Conservation (phyloP, 2,797 vertebrate species). For the Amniataba percoides region DNA sequence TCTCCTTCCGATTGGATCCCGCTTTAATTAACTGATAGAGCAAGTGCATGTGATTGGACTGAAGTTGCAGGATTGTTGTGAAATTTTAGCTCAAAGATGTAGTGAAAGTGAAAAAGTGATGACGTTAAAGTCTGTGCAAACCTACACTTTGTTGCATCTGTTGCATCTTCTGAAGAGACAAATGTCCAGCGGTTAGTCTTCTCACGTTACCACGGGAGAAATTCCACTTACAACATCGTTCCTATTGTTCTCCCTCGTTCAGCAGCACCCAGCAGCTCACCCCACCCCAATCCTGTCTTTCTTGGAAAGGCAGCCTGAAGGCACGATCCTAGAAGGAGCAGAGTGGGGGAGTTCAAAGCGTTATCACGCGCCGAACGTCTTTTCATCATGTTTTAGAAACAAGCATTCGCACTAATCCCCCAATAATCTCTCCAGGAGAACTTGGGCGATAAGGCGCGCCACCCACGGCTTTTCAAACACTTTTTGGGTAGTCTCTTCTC, state of each 20-base stretch:
- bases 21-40: slow-evolving; percentile 83
- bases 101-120: background rate
- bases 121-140: background rate
- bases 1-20: slow-evolving; percentile 75
- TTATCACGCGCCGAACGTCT: slow-evolving; percentile 85
- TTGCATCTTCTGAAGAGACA: slow-evolving; percentile 38
- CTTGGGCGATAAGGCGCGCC: slow-evolving; percentile 85
- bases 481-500: slow-evolving; percentile 81
- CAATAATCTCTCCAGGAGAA: slow-evolving; percentile 90
- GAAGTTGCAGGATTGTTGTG: slow-evolving; percentile 68
- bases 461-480: slow-evolving; percentile 87
- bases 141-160: slow-evolving; percentile 34
- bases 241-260: slow-evolving; percentile 54
- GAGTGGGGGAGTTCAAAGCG: slow-evolving; percentile 87
- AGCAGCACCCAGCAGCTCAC: slow-evolving; percentile 52
- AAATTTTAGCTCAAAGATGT: slow-evolving; percentile 45
- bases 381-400: slow-evolving; percentile 92
- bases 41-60: slow-evolving; percentile 61
- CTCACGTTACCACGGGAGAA: slow-evolving; percentile 13
- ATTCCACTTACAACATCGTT: slow-evolving; percentile 32
- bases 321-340: slow-evolving; percentile 83
- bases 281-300: slow-evolving; percentile 69
- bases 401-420: slow-evolving; percentile 89
- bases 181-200: slow-evolving; percentile 27
- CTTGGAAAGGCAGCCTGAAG: slow-evolving; percentile 77